Evolutionary conservation across 2,113 vertebrate species (phyloP), one percentile per base, ranked within the genome.

Genomic region (Bambusicola thoracicus): DNA sequence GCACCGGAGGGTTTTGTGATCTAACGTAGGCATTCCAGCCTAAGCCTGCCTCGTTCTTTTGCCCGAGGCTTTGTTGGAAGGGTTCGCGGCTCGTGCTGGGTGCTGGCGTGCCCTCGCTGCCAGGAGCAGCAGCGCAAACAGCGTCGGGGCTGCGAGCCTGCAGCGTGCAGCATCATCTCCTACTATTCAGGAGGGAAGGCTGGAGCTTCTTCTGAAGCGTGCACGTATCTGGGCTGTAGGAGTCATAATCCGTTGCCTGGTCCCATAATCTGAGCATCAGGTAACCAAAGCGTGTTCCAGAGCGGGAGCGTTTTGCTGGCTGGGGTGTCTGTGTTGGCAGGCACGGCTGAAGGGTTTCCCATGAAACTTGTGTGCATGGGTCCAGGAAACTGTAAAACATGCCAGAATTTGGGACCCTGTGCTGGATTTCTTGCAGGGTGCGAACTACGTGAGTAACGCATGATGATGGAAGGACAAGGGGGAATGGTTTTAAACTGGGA

Each of bases 371-470:
- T 1, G 38, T 67, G 68, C 67, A 2, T 1, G 36, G 72, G 61
- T 87, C 75, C 63, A 36, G 68, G 78, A 40, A 0, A 7, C 5
- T 30, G 40, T 55, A 85, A 77, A 40, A 6, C 6, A 13, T 32
- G 41, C 38, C 29, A 49, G 30, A 27, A 55, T 88, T 78, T 40
- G 70, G 46, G 22, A 49, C 53, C 32, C 34, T 65, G 73, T 30
- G 56, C 59, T 68, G 30, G 34, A 29, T 74, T 74, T 69, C 2
- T 7, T 38, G 6, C 18, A 38, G 40, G n/a, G 66, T 59, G 22
- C 12, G 32, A 0, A 0, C 79, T 85, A 16, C 2, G 0, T n/a
- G 18, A 19, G 17, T 41, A 24, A 58, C 3, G 2, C 0, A 0
- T 18, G 18, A 46, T 81, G 38, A n/a, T n/a, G n/a, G n/a, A n/a